Base-by-base conservation (phyloP, 1,140 invertebrate genomes). In the Microplitis mediator region DNA sequence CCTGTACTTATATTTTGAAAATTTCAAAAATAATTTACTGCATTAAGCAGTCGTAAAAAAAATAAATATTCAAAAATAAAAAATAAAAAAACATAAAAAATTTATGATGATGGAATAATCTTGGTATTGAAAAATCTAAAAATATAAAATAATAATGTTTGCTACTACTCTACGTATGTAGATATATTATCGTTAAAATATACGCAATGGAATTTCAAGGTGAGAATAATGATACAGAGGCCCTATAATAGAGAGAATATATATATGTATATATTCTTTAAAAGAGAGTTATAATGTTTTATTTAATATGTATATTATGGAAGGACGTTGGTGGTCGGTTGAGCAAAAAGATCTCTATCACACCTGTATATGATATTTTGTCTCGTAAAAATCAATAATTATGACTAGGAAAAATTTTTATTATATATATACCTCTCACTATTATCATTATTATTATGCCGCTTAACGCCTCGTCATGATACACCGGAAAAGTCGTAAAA, bases 351-450 rank as follows among this genome's bases (percentile, higher is more conserved):
- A 85, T 85, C 82, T 82, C 79, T 85, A 85, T 85, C 82, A 75
- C 79, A 81, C 77, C 78, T 82, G 81, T 77, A 58, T 70, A 74
- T 74, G 75, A 77, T 65, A 68, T 75, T 76, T 69, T 45, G 74
- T 69, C 75, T 83, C 80, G 78, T 85, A 84, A 85, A 83, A 84
- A 81, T 82, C 77, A 77, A 79, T 84, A 82, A 84, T 85, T 85
- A 84, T 76, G 82, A 79, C 75, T 45, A 45, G 39, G 39, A 45
- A 45, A 45, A 45, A 45, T 23, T 45, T 45, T 45, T 9, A 45
- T 13, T 5, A 16, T 32, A 4, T 64, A 5, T 39, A 14, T 45
- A 16, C n/a, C 23, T 64, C 16, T 45, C n/a, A 14, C n/a, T 45
- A 16, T 39, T 64, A 14, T 64, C 23, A 35, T 64, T 64, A 8